phyloP scores from a whole-genome alignment of 2,888 invertebrate genomes.

The Oligia strigilis region DNA sequence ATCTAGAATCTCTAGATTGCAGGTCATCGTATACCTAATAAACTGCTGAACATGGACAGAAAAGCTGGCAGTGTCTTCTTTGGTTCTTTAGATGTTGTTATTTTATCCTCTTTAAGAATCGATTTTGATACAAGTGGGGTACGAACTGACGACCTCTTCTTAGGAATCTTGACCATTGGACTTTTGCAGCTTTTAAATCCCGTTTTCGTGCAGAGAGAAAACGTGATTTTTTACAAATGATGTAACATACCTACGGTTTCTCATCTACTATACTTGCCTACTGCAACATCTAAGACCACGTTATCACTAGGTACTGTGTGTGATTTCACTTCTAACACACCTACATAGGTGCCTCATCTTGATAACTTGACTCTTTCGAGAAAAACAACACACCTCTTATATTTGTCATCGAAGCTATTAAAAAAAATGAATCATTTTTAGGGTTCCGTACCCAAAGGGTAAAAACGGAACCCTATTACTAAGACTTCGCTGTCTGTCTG shows the following conservation, averaged over 20 bases:
- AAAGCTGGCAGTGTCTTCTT: no score
- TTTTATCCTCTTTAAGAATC: neutral
- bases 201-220: neutral
- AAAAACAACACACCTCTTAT: neutral
- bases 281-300: slow-evolving; percentile 9
- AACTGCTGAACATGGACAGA: neutral
- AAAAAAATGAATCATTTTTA: slow-evolving; percentile 9
- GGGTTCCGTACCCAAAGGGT: no score
- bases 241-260: neutral
- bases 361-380: slow-evolving; percentile 30
- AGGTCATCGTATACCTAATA: neutral
- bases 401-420: neutral
- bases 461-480: no score
- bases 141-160: neutral
- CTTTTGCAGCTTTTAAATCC: neutral
- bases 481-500: no score
- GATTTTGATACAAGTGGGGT: no score
- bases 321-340: slow-evolving; percentile 39
- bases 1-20: neutral
- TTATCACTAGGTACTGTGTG: slow-evolving; percentile 29
- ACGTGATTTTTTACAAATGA: neutral
- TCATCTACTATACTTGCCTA: neutral
- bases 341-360: slow-evolving; percentile 19
- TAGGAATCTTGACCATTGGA: neutral
- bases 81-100: neutral